These are phyloP conservation scores for Crotalus viridis DNA, from an alignment of 2,113 vertebrate genomes.

Conservation along the genomic window DNA sequence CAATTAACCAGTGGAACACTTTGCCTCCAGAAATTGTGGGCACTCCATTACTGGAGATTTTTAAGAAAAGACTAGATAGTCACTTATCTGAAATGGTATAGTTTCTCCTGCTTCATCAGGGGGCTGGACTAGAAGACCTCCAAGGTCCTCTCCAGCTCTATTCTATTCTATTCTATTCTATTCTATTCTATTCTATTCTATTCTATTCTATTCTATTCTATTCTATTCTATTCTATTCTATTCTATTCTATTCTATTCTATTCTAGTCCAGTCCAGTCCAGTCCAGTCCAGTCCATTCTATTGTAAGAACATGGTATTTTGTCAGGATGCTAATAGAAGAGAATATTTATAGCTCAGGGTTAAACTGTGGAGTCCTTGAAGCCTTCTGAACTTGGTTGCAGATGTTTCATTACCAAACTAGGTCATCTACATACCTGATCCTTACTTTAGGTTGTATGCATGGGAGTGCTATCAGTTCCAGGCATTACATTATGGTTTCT, in stretches of 20 bases:
- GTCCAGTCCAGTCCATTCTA: too few species aligned
- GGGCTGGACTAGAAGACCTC: too few species aligned
- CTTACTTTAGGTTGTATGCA: background rate
- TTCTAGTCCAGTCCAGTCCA: too few species aligned
- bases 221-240: background rate
- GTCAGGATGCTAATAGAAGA: conserved; percentile 21
- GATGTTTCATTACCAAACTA: background rate
- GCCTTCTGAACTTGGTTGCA: background rate
- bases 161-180: background rate
- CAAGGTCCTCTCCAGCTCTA: too few species aligned
- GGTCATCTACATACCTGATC: background rate
- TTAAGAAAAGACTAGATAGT: too few species aligned
- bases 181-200: background rate
- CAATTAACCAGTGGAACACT: too few species aligned
- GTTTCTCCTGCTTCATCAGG: too few species aligned
- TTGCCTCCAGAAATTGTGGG: too few species aligned
- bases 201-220: too few species aligned
- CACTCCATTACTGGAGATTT: too few species aligned
- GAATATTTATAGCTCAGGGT: background rate
- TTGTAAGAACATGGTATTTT: conserved; percentile 24
- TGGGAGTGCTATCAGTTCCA: background rate
- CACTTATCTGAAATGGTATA: too few species aligned
- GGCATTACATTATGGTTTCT: background rate
- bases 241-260: too few species aligned
- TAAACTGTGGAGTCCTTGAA: background rate